phyloP scores from a whole-genome alignment of 2,888 invertebrate genomes.

The Cantharis rufa region DNA sequence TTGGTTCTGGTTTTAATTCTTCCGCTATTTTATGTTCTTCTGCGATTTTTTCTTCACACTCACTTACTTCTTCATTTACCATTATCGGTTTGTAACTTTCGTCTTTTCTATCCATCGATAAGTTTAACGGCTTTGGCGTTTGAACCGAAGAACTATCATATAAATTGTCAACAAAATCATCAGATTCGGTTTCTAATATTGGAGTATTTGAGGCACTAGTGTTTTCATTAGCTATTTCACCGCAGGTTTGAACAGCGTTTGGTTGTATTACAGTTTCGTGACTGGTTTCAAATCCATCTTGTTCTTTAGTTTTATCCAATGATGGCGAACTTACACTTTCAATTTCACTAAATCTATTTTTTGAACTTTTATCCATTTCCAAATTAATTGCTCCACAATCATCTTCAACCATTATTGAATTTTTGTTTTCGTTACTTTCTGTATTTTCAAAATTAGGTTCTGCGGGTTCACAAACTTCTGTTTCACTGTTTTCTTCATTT shows the following conservation, averaged over 20 bases:
- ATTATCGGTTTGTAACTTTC: background rate
- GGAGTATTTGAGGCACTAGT: background rate
- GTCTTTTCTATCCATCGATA: background rate
- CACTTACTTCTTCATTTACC: background rate
- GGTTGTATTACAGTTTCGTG: background rate
- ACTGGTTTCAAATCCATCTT: background rate
- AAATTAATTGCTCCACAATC: background rate
- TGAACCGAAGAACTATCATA: background rate
- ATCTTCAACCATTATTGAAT: background rate
- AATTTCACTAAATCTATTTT: background rate
- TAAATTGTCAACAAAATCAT: background rate
- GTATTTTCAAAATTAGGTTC: background rate
- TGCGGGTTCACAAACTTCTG: background rate
- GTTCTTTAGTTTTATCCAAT: background rate
- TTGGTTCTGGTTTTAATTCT: background rate
- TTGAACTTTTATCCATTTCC: background rate
- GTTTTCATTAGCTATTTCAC: background rate
- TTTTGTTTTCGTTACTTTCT: background rate
- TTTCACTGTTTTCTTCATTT: background rate
- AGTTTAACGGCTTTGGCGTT: slow-evolving; percentile 4
- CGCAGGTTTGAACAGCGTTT: no score
- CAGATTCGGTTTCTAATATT: background rate
- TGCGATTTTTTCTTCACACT: background rate
- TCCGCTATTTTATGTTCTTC: background rate
- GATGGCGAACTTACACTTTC: background rate